phyloP scores from a whole-genome alignment of 2,113 vertebrate species.

The Panurus biarmicus region DNA sequence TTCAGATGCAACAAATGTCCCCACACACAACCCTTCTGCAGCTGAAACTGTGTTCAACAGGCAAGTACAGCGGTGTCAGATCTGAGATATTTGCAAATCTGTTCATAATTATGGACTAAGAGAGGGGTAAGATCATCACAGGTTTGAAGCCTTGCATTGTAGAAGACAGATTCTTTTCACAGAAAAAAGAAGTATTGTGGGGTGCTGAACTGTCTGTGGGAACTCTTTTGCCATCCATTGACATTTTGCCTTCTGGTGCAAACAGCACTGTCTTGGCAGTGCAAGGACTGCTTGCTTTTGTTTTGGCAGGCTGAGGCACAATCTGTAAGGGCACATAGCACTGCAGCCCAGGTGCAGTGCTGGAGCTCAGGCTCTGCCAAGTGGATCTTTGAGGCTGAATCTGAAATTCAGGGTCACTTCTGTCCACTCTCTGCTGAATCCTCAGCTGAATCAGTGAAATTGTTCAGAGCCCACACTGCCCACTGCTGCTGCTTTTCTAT shows the following conservation, averaged over 20 bases:
- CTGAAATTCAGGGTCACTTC: neutral
- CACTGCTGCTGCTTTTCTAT: neutral
- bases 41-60: neutral
- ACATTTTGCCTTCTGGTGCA: neutral
- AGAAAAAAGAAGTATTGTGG: neutral
- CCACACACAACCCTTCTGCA: neutral
- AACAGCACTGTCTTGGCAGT: neutral
- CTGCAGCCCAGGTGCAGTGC: rapidly evolving
- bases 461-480: neutral
- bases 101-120: neutral
- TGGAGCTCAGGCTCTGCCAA: neutral
- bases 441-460: neutral
- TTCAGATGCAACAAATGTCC: neutral
- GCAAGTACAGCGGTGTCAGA: neutral
- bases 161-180: neutral
- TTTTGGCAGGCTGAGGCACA: neutral
- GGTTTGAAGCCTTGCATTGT: neutral
- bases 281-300: neutral
- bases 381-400: neutral
- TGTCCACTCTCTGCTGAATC: neutral
- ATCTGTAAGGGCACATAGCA: neutral
- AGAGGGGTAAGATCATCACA: neutral
- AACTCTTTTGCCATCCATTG: neutral
- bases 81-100: neutral
- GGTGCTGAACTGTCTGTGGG: neutral